Evolutionary conservation across 2,888 invertebrate species (phyloP), one percentile per base, ranked within the genome.

Genomic region (Drosophila algonquin): DNA sequence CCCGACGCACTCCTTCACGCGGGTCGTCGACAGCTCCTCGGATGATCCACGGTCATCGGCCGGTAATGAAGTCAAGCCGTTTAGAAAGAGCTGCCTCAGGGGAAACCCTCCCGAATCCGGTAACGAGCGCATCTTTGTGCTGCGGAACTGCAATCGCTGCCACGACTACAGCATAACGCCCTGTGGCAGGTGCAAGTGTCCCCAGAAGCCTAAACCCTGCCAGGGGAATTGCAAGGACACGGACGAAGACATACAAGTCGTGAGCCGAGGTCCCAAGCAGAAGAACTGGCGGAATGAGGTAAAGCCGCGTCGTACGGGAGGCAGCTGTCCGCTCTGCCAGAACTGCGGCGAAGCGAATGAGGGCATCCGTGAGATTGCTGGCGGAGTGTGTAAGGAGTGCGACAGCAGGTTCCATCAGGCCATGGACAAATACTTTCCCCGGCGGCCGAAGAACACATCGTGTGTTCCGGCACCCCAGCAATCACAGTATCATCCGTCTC

Each of bases 331-430:
- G 1, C 1, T 54, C 1, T 87, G 87, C 46, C 48, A 77, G 10
- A 24, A 77, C 40, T 5, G 40, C 10, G 82, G 85, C 9, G 72
- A 63, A 0, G 24, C n/a, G 8, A 3, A 45, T 10, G 18, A 61
- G 24, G 7, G 55, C 40, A 1, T 2, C 2, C 9, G 3, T 9
- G 16, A 5, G 9, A 45, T 24, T 14, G 57, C 21, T 16, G 52
- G 55, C 7, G 59, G 67, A 16, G 67, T 86, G 45, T 84, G 80
- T n/a, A 8, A 3, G 3, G 0, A 6, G 0, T 81, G 85, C 69
- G 72, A 53, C 16, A 14, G 30, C 7, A 64, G 53, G 46, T 63
- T 79, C 21, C 47, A 57, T 0, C 3, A 21, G 0, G 71, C 68
- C 1, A 24, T 85, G 27, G 51, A 48, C 0, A 64, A 30, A 9